Percentiles rank a stretch among this genome's conserved stretches.
These are phyloP conservation scores for Pinna nobilis DNA, from an alignment of 1,140 invertebrate genomes.

Conservation along the genomic window DNA sequence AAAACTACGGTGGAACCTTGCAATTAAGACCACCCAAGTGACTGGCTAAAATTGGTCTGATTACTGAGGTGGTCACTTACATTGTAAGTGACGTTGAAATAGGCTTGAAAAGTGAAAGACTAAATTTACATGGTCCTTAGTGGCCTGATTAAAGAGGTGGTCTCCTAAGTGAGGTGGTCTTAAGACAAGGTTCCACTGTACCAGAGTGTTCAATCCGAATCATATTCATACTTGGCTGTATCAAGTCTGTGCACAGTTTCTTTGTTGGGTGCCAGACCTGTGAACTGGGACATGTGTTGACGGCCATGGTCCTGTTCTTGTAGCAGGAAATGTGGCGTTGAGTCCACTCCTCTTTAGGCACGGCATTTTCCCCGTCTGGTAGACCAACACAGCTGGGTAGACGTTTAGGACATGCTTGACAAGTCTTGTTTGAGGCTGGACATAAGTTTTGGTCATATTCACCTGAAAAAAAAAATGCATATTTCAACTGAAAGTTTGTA, in stretches of 20 bases:
- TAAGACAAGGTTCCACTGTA: no score
- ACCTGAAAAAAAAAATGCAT: slow-evolving; percentile 28
- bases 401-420: slow-evolving; percentile 35
- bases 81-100: no score
- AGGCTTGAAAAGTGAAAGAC: no score
- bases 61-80: no score
- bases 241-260: slow-evolving; percentile 11
- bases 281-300: slow-evolving; percentile 41
- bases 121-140: no score
- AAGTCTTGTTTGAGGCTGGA: slow-evolving; percentile 7
- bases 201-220: no score
- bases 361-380: slow-evolving; percentile 36
- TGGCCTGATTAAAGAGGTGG: no score
- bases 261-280: slow-evolving; percentile 41
- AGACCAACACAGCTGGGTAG: slow-evolving; percentile 42
- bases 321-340: slow-evolving; percentile 38
- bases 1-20: no score
- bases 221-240: slow-evolving; percentile 5
- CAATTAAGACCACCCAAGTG: no score
- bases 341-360: slow-evolving; percentile 18
- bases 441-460: slow-evolving; percentile 48
- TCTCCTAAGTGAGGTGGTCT: no score
- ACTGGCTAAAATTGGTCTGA: no score
- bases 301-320: slow-evolving; percentile 38
- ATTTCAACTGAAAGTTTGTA: background rate